These are phyloP conservation scores for Lutjanus erythropterus DNA, from an alignment of 2,113 vertebrate genomes.

Conservation along the genomic window DNA sequence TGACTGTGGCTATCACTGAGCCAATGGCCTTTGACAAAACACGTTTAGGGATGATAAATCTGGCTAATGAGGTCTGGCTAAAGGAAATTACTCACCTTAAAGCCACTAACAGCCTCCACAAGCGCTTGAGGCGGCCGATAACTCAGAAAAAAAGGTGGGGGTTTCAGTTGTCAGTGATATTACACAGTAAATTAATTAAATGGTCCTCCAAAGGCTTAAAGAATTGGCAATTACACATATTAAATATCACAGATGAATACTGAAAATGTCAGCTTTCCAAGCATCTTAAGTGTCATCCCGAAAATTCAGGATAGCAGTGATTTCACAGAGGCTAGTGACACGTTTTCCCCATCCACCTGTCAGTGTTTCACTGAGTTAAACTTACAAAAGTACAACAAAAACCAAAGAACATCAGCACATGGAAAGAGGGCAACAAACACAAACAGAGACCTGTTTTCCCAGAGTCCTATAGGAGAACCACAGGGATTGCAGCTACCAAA, in stretches of 20 bases:
- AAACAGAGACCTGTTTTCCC: conserved; percentile 7
- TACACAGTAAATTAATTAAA: conserved; percentile 49
- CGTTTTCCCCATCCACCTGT: conserved; percentile 24
- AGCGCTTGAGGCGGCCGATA: conserved; percentile 25
- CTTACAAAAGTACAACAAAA: not conserved
- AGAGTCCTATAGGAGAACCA: conserved; percentile 2
- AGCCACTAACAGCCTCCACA: conserved; percentile 44
- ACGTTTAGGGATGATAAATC: conserved; percentile 60
- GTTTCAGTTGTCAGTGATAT: conserved; percentile 43
- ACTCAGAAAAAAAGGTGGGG: conserved; percentile 29
- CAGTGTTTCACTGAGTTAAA: conserved; percentile 42
- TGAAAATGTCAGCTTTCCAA: conserved; percentile 46
- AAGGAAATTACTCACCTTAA: conserved; percentile 66
- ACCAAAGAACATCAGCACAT: not conserved
- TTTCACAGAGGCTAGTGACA: not conserved
- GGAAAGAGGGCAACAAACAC: not conserved
- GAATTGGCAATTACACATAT: conserved; percentile 49
- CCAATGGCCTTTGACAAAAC: conserved; percentile 72
- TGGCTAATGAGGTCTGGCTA: conserved; percentile 60
- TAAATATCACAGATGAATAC: conserved; percentile 43
- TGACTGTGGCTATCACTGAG: conserved; percentile 55
- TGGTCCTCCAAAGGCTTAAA: conserved; percentile 17
- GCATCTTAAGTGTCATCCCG: conserved; percentile 3
- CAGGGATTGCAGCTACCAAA: not conserved
- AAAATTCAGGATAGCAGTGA: conserved; percentile 20